phyloP scores from a whole-genome alignment of 1,140 invertebrate species.

The Galleria mellonella region DNA sequence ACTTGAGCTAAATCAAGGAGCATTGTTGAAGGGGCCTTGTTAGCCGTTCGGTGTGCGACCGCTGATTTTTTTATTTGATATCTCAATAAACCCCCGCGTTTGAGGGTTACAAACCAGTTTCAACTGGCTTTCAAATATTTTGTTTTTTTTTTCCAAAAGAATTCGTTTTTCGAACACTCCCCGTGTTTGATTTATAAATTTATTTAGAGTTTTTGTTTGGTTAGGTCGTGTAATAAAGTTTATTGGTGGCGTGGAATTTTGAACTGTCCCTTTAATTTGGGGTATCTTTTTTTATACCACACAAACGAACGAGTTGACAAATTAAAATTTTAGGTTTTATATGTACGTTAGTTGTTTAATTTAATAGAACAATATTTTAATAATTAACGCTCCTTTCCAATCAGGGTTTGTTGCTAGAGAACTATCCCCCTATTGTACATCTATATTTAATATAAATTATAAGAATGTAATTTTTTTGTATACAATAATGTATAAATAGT shows the following conservation, averaged over 20 bases:
- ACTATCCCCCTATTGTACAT: no score
- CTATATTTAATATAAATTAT: no score
- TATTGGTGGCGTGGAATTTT: slow-evolving; percentile 27
- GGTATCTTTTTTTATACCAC: slow-evolving; percentile 9
- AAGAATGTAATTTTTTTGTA: no score
- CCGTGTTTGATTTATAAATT: slow-evolving; percentile 60
- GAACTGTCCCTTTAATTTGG: slow-evolving; percentile 13
- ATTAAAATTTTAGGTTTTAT: no score
- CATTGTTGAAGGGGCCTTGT: slow-evolving; percentile 59
- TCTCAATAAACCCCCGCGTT: slow-evolving; percentile 58
- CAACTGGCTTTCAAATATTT: slow-evolving; percentile 13
- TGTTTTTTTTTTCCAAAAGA: slow-evolving; percentile 27
- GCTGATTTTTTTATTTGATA: slow-evolving; percentile 71
- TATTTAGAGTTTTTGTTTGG: slow-evolving; percentile 39
- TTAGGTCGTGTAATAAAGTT: slow-evolving; percentile 34
- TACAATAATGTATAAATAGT: no score
- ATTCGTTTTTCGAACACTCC: slow-evolving; percentile 28
- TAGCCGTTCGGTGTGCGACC: slow-evolving; percentile 45
- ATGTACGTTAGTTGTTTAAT: no score
- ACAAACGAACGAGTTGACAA: background rate
- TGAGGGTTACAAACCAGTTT: slow-evolving; percentile 41
- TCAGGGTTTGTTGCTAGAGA: no score
- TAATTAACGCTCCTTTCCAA: no score
- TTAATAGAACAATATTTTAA: no score
- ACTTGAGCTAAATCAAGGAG: slow-evolving; percentile 62